Base-by-base conservation (phyloP, 2,888 invertebrate species). In the Glyphotaelius pellucidus region DNA sequence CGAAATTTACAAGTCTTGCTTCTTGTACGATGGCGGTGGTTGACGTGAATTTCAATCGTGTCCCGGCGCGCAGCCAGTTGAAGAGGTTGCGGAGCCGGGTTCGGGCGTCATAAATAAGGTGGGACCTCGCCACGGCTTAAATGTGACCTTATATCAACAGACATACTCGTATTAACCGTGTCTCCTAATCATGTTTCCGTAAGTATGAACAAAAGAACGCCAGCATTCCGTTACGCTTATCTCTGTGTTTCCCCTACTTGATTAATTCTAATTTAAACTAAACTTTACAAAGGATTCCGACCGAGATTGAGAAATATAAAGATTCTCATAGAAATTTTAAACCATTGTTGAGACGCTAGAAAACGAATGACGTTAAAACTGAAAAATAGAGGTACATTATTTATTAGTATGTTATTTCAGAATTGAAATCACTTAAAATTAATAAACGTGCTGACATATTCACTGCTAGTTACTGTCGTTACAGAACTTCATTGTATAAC, bases 11-110 rank as follows among this genome's bases (percentile, higher is more conserved):
- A 93, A 93, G 93, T 93, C 93, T 86, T 84, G 91, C 92, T 67
- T 67, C 67, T 91, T 87, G 92, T 90, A 86, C 92, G 90, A 31
- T 80, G 52, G 89, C 80, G 92, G 85, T 85, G 81, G 92, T 90
- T 92, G 93, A 93, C 93, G 91, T 93, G 93, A 93, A 93, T 93
- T 93, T 93, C 93, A 93, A 93, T 93, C 92, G 90, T 47, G 91
- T 47, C 86, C 90, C 80, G 30, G 47, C n/a, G 84, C 25, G 52
- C 91, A 79, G 32, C 90, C 47, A n/a, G 25, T 31, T 67, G 80
- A 84, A 30, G 35, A 81, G 79, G 91, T 80, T 38, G 80, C 47
- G 79, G 14, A 32, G 86, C 7, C 19, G 86, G 38, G 89, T 30
- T 47, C 89, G n/a, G 32, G 84, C 84, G 67, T 32, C 87, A 79